These are phyloP conservation scores for Phaetusa simplex DNA, from an alignment of 2,113 vertebrate genomes.

Conservation along the genomic window DNA sequence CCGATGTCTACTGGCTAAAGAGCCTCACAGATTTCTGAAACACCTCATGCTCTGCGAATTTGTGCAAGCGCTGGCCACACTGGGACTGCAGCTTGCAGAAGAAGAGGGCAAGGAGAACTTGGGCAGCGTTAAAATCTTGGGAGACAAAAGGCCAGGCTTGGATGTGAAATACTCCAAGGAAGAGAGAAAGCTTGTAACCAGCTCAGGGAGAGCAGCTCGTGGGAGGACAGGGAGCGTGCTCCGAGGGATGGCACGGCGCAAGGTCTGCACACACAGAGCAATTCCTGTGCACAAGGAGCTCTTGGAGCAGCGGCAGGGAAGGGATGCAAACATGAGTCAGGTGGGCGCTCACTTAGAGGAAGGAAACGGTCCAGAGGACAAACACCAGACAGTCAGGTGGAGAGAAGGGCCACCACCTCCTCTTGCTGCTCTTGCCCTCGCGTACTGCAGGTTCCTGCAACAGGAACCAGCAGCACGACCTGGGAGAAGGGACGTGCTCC, in stretches of 20 bases:
- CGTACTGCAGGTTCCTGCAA: rapidly evolving
- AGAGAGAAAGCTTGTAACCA: constrained; percentile 9
- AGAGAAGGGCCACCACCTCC: not conserved
- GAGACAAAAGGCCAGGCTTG: not conserved
- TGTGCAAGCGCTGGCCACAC: not conserved
- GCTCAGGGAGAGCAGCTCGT: not conserved
- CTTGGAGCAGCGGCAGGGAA: not conserved
- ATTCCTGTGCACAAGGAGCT: not conserved
- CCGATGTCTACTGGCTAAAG: not conserved
- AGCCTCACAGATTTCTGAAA: not conserved
- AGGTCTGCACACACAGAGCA: not conserved
- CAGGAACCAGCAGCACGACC: not conserved
- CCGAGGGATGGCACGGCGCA: not conserved
- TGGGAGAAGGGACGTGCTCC: not conserved
- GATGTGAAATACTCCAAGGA: not conserved
- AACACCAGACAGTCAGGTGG: not conserved
- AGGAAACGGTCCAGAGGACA: not conserved
- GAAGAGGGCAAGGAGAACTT: not conserved
- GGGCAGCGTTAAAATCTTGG: not conserved
- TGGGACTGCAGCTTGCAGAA: not conserved
- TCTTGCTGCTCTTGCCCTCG: not conserved
- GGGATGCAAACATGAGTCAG: not conserved
- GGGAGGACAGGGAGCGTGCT: not conserved
- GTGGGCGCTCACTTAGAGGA: not conserved
- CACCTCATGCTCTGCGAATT: not conserved